Percentiles rank a stretch among this genome's conserved stretches.
Conservation (phyloP, 37 sponge, comb jelly and placozoan genomes). For the Diacarnus erythraeanus region DNA sequence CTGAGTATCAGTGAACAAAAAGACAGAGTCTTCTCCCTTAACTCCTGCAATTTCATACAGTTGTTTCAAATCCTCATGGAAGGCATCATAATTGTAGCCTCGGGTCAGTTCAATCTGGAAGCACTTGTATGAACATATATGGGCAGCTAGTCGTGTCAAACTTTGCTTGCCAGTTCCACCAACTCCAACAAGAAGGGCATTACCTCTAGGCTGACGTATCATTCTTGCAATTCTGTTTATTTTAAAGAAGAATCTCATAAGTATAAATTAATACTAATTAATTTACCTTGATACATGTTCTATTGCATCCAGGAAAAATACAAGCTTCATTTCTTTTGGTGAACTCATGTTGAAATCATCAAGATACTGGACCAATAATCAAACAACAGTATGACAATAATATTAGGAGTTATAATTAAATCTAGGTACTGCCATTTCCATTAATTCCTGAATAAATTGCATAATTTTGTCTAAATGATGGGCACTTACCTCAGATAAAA, state of each 20-base stretch:
- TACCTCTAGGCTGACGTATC: constrained; percentile 95
- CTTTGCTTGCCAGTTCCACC: constrained; percentile 99
- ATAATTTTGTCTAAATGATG: neutral
- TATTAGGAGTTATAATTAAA: neutral
- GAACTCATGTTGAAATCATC: constrained; percentile 97
- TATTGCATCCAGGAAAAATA: constrained; percentile 97
- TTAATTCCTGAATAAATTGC: too few relatives aligned
- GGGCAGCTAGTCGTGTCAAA: constrained; percentile 95
- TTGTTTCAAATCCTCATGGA: constrained; percentile 94
- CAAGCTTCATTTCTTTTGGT: constrained; percentile 98
- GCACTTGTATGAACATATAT: constrained; percentile 95
- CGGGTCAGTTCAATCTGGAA: constrained; percentile 98
- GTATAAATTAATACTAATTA: too few relatives aligned
- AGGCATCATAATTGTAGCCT: constrained; percentile 93
- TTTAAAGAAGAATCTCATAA: too few relatives aligned
- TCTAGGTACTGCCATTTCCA: neutral
- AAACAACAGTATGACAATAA: neutral
- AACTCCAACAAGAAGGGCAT: constrained; percentile 98
- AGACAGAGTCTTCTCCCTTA: constrained; percentile 85
- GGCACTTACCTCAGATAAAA: constrained; percentile 75
- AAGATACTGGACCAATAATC: constrained; percentile 63
- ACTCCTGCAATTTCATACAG: constrained; percentile 91
- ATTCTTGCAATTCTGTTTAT: constrained; percentile 93
- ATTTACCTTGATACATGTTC: constrained; percentile 91
- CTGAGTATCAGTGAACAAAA: constrained; percentile 99